phyloP scores from a whole-genome alignment of 2,888 invertebrate genomes.

The Agriopis leucophaearia region DNA sequence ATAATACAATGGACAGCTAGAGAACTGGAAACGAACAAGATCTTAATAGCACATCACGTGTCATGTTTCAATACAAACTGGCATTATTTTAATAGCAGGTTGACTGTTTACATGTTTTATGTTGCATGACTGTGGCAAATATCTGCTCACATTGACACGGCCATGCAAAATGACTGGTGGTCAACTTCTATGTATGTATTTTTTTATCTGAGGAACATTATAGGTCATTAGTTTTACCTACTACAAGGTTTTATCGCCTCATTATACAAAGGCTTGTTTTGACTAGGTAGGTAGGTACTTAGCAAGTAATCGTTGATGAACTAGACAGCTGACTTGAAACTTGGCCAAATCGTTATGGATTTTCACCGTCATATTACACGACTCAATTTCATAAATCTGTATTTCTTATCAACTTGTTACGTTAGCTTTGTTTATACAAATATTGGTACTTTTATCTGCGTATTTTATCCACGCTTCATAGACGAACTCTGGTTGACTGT shows the following conservation, averaged over 20 bases:
- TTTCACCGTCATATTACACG: background rate
- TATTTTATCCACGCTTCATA: background rate
- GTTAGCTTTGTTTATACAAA: background rate
- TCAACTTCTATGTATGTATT: background rate
- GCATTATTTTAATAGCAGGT: conserved; percentile 4
- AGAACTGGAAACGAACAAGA: background rate
- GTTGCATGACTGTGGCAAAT: conserved; percentile 8
- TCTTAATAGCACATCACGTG: background rate
- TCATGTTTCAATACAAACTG: background rate
- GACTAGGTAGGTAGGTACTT: background rate
- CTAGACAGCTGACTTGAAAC: background rate
- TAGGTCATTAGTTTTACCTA: background rate
- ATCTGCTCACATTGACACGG: background rate
- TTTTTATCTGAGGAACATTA: background rate
- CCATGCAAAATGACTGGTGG: conserved; percentile 3
- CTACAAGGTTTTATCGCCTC: background rate
- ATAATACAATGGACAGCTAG: too few relatives aligned
- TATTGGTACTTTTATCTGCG: background rate
- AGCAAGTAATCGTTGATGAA: background rate
- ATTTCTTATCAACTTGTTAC: background rate
- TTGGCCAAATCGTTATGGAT: background rate
- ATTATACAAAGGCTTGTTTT: background rate
- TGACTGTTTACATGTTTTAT: conserved; percentile 6
- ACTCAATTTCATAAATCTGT: background rate
- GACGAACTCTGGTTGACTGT: background rate